These are phyloP conservation scores for Anguilla rostrata DNA, from an alignment of 2,113 vertebrate species.

Conservation along the genomic window DNA sequence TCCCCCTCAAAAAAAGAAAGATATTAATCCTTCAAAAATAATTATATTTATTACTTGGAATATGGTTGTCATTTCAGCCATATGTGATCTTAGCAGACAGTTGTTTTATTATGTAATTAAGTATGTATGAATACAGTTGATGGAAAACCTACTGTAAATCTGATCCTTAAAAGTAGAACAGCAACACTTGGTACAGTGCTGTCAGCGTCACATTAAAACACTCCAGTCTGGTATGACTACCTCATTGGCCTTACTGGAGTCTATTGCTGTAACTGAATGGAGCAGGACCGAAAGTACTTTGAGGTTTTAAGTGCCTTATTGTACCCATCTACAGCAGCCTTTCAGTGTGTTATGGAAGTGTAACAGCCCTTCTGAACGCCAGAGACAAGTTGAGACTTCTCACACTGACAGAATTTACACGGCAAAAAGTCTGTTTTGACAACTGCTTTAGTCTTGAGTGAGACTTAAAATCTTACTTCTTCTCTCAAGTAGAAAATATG, in stretches of 20 bases:
- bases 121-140: background rate
- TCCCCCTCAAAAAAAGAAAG: background rate
- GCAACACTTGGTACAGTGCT: background rate
- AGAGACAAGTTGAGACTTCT: too few relatives aligned
- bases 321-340: background rate
- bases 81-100: background rate
- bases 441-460: too few relatives aligned
- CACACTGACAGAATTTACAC: too few relatives aligned
- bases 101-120: background rate
- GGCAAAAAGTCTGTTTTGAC: too few relatives aligned
- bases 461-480: too few relatives aligned
- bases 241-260: background rate
- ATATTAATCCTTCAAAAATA: background rate
- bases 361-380: too few relatives aligned
- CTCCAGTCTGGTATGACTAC: background rate
- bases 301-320: background rate
- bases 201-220: background rate
- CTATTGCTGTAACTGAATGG: background rate
- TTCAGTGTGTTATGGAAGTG: too few relatives aligned
- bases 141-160: background rate
- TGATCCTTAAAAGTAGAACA: background rate
- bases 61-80: background rate
- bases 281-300: background rate
- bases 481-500: too few relatives aligned
- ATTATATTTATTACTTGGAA: background rate